Evolutionary conservation across 2,888 invertebrate genomes (phyloP).

Genomic region (Drosophila atripex): DNA sequence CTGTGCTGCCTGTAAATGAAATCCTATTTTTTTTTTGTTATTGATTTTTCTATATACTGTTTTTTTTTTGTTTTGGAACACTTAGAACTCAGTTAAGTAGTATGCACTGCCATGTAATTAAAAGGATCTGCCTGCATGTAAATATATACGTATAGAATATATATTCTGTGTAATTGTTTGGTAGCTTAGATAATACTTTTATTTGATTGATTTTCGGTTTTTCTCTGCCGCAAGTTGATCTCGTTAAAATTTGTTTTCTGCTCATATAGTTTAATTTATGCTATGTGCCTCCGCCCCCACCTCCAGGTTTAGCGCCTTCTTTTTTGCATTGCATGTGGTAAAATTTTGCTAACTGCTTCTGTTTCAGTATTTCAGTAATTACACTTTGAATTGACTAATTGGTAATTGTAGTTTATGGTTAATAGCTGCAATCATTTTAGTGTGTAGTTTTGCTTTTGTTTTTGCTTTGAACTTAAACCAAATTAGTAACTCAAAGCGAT

Average conservation of each 20-base stretch:
- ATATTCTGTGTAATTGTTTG: conserved; percentile 52
- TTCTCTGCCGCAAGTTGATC: conserved; percentile 69
- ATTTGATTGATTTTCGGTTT: conserved; percentile 82
- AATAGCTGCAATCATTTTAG: conserved; percentile 56
- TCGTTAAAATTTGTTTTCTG: conserved; percentile 39
- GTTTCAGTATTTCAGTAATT: conserved; percentile 57
- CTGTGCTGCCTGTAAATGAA: conserved; percentile 23
- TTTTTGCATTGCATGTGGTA: conserved; percentile 47
- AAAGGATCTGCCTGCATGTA: conserved; percentile 42
- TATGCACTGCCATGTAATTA: conserved; percentile 43
- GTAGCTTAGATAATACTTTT: conserved; percentile 81
- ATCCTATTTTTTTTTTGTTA: not conserved
- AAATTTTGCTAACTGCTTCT: conserved; percentile 67
- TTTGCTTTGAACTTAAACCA: conserved; percentile 34
- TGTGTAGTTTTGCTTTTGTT: conserved; percentile 24
- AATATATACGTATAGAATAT: conserved; percentile 40
- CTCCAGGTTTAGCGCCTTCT: conserved; percentile 36
- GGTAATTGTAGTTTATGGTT: conserved; percentile 59
- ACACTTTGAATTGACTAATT: conserved; percentile 77
- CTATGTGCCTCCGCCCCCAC: conserved; percentile 43
- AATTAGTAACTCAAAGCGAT: conserved; percentile 41
- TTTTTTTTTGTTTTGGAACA: conserved; percentile 3
- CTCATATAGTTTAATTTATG: conserved; percentile 41
- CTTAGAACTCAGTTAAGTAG: conserved; percentile 32
- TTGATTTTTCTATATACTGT: not conserved